A percentile compares a stretch with the other conserved stretches of the same genome.
Evolutionary conservation across 1,140 invertebrate species (phyloP).

Genomic region (Cylas formicarius): DNA sequence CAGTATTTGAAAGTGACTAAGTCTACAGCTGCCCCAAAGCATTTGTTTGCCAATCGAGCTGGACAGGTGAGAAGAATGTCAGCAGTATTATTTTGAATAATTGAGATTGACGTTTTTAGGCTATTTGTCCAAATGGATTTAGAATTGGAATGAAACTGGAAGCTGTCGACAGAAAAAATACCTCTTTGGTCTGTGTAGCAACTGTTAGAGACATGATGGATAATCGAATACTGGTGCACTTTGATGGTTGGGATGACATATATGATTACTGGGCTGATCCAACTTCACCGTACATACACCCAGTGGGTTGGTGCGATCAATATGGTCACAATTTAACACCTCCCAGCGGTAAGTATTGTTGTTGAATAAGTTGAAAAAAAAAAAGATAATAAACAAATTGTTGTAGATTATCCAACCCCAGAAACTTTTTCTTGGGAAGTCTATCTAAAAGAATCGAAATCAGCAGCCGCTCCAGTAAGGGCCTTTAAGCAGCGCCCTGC

Average conservation of each 20-base stretch:
- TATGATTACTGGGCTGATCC: constrained; percentile 93
- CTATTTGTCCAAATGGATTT: constrained; percentile 68
- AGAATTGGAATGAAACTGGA: constrained; percentile 89
- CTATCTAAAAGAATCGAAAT: constrained; percentile 72
- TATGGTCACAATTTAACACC: constrained; percentile 73
- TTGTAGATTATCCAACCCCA: constrained; percentile 61
- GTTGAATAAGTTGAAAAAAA: constrained; percentile 4
- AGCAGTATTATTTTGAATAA: background rate
- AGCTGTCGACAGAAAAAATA: constrained; percentile 88
- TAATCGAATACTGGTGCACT: constrained; percentile 81
- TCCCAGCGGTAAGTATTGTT: constrained; percentile 64
- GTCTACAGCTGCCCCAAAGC: constrained; percentile 68
- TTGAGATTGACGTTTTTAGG: constrained; percentile 41
- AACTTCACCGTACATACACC: constrained; percentile 86
- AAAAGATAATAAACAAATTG: constrained; percentile 2
- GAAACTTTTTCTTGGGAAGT: constrained; percentile 76
- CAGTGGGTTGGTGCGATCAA: constrained; percentile 85
- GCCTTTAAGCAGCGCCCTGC: constrained; percentile 74
- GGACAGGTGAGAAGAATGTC: constrained; percentile 45
- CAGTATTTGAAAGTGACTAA: constrained; percentile 73
- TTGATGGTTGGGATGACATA: constrained; percentile 89
- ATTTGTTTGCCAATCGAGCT: constrained; percentile 61
- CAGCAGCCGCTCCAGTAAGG: constrained; percentile 68
- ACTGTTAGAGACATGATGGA: constrained; percentile 78
- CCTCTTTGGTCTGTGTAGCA: constrained; percentile 78